These are phyloP conservation scores for Eidolon helvum DNA, from an alignment of 2,113 vertebrate genomes.

Conservation along the genomic window DNA sequence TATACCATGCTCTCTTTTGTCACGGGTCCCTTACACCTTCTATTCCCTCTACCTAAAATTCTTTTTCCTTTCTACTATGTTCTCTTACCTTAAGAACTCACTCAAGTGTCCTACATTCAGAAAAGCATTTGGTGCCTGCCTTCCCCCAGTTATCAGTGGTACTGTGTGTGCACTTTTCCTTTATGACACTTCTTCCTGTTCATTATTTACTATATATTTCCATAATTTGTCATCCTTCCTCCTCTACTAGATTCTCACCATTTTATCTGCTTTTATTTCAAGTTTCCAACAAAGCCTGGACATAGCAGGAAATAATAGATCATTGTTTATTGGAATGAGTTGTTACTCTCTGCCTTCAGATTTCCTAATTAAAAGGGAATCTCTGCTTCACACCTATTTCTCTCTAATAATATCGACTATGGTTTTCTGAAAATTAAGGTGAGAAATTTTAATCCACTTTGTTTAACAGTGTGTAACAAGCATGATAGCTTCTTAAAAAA, in stretches of 20 bases:
- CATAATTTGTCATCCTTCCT: neutral
- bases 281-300: neutral
- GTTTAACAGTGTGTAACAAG: neutral
- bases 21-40: neutral
- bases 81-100: neutral
- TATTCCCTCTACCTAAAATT: neutral
- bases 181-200: neutral
- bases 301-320: neutral
- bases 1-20: neutral
- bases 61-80: neutral
- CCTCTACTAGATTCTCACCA: neutral
- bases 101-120: neutral
- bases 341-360: neutral
- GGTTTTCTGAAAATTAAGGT: conserved; percentile 50
- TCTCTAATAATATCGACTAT: neutral
- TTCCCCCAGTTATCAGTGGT: neutral
- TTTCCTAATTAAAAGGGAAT: conserved; percentile 15
- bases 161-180: neutral
- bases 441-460: conserved; percentile 5
- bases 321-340: neutral
- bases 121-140: neutral
- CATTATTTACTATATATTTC: neutral
- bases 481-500: neutral
- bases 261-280: neutral
- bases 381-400: neutral